These are phyloP conservation scores for Cantharis flavilabris DNA, from an alignment of 2,888 invertebrate genomes.

Conservation along the genomic window DNA sequence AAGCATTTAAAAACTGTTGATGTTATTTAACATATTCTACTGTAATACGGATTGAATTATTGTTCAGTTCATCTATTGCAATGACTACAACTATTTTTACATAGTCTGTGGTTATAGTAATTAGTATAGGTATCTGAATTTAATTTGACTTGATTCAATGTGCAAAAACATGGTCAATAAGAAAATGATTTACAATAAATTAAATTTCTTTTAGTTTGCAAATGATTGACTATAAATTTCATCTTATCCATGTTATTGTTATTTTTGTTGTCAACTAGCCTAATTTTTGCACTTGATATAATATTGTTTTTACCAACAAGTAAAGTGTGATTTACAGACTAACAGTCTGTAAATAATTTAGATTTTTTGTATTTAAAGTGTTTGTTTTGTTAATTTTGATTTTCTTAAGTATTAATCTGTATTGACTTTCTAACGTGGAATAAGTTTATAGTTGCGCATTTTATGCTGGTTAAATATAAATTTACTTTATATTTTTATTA, in stretches of 20 bases:
- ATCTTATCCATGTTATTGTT: neutral
- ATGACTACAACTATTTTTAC: neutral
- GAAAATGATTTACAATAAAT: neutral
- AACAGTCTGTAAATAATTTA: neutral
- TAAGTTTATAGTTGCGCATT: neutral
- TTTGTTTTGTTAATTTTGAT: neutral
- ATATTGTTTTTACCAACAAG: neutral
- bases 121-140: neutral
- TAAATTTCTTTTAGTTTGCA: neutral
- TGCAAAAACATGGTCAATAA: neutral
- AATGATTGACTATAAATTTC: neutral
- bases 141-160: neutral
- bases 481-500: neutral
- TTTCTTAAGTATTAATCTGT: neutral
- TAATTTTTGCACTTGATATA: neutral
- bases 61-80: neutral
- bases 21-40: neutral
- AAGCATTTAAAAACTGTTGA: neutral
- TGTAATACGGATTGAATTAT: neutral
- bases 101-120: neutral
- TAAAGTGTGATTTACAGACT: neutral
- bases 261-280: neutral
- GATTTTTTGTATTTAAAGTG: neutral
- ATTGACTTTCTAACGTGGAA: neutral
- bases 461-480: neutral